Percentiles rank a stretch among this genome's conserved stretches.
phyloP scores from a whole-genome alignment of 1,140 invertebrate genomes.

The Zaprionus gabonicus region DNA sequence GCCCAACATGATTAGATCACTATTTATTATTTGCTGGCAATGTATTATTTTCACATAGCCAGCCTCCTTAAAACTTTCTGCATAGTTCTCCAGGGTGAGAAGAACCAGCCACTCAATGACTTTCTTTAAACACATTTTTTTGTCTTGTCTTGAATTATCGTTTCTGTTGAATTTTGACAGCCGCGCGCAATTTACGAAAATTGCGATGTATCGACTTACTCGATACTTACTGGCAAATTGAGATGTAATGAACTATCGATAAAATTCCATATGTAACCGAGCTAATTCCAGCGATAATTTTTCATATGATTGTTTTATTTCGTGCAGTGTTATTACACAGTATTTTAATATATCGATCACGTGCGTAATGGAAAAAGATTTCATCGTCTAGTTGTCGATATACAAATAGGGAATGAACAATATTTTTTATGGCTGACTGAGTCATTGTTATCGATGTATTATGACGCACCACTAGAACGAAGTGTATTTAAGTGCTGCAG shows the following conservation, averaged over 20 bases:
- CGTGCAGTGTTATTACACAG: too few relatives aligned
- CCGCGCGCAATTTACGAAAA: slow-evolving; percentile 18
- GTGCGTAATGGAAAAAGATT: background rate
- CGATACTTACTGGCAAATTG: background rate
- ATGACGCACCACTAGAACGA: slow-evolving; percentile 18
- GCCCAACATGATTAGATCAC: slow-evolving; percentile 53
- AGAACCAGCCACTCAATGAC: slow-evolving; percentile 59
- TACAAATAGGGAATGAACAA: background rate
- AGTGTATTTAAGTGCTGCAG: slow-evolving; percentile 65
- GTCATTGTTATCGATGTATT: slow-evolving; percentile 15
- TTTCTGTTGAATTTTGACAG: slow-evolving; percentile 5
- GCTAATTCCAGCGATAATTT: background rate
- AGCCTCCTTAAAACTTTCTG: slow-evolving; percentile 19
- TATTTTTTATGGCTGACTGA: background rate
- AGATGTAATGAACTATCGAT: slow-evolving; percentile 1
- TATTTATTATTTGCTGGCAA: slow-evolving; percentile 47
- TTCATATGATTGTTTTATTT: too few relatives aligned
- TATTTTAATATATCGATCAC: background rate
- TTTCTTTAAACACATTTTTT: slow-evolving; percentile 40
- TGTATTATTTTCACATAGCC: slow-evolving; percentile 44
- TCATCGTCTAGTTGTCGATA: background rate
- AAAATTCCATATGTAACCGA: background rate
- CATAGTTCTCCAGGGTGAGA: slow-evolving; percentile 62
- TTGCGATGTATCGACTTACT: background rate
- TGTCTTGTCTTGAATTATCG: background rate